Evolutionary conservation across 2,797 vertebrate genomes (phyloP).

Genomic region (Trachops cirrhosus): DNA sequence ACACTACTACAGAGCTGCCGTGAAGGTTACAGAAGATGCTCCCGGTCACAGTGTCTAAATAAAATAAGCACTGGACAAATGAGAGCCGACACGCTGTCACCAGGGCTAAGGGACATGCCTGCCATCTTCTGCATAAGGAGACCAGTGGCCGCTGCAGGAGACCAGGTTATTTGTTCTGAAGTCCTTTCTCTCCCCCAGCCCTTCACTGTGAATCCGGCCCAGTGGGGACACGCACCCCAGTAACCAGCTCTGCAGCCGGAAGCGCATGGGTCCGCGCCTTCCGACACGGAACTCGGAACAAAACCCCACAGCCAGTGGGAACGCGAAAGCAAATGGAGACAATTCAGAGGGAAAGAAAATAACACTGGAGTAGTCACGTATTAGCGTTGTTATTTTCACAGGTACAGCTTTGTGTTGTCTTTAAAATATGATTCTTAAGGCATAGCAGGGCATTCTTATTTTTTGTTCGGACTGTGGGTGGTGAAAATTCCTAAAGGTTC

Average conservation of each 20-base stretch:
- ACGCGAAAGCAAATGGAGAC: neutral
- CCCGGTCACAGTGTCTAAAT: neutral
- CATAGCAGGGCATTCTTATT: slow-evolving; percentile 77
- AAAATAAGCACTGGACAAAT: neutral
- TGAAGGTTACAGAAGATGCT: neutral
- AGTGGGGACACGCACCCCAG: neutral
- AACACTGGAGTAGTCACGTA: neutral
- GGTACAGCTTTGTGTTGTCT: slow-evolving; percentile 23
- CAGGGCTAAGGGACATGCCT: neutral
- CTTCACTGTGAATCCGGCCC: neutral
- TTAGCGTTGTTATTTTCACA: neutral
- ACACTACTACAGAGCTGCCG: neutral
- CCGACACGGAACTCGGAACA: neutral
- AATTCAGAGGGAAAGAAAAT: neutral
- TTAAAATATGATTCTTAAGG: slow-evolving; percentile 76
- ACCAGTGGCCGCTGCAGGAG: neutral
- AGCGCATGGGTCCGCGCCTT: neutral
- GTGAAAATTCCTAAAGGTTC: slow-evolving; percentile 83
- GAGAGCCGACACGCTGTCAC: neutral
- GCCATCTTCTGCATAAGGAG: neutral
- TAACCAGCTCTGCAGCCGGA: neutral
- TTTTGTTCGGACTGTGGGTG: slow-evolving; percentile 77
- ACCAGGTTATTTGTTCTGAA: neutral
- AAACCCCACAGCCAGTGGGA: neutral
- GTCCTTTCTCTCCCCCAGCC: neutral